phyloP scores from a whole-genome alignment of 2,797 vertebrate species.

The Crenichthys baileyi region DNA sequence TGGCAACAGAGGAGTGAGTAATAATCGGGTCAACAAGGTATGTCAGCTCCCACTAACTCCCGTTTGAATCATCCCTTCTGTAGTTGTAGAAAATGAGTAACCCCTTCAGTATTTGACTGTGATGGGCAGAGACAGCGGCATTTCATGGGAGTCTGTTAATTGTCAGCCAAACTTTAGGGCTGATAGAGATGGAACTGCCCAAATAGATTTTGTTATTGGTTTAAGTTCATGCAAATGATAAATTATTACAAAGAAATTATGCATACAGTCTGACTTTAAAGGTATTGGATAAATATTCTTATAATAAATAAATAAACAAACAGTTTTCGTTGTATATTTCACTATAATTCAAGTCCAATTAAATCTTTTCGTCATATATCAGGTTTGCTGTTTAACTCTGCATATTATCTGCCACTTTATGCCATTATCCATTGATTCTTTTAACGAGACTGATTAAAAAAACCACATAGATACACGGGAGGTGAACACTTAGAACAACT shows the following conservation, averaged over 20 bases:
- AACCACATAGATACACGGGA: background rate
- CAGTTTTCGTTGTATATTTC: too few species aligned
- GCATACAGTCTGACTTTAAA: background rate
- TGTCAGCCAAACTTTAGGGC: conserved; percentile 17
- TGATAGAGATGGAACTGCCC: conserved; percentile 4
- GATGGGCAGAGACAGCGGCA: conserved; percentile 54
- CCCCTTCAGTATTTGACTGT: conserved; percentile 63
- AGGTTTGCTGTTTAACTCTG: too few species aligned
- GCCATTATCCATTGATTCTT: background rate
- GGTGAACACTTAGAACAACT: background rate
- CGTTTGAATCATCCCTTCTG: conserved; percentile 71
- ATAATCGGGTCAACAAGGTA: conserved; percentile 80
- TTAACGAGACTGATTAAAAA: too few species aligned
- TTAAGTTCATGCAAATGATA: background rate
- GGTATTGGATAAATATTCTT: background rate
- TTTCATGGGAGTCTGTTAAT: conserved; percentile 36
- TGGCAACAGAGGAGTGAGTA: conserved; percentile 77
- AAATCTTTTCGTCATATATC: too few species aligned
- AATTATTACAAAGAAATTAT: background rate
- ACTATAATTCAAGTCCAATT: too few species aligned
- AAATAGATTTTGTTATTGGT: conserved; percentile 6
- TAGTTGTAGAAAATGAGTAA: conserved; percentile 59
- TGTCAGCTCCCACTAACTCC: conserved; percentile 69
- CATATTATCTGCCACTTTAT: too few species aligned
- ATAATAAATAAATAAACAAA: too few species aligned